Evolutionary conservation across 2,797 vertebrate species (phyloP).

Genomic region (Rhinoraja longicauda): DNA sequence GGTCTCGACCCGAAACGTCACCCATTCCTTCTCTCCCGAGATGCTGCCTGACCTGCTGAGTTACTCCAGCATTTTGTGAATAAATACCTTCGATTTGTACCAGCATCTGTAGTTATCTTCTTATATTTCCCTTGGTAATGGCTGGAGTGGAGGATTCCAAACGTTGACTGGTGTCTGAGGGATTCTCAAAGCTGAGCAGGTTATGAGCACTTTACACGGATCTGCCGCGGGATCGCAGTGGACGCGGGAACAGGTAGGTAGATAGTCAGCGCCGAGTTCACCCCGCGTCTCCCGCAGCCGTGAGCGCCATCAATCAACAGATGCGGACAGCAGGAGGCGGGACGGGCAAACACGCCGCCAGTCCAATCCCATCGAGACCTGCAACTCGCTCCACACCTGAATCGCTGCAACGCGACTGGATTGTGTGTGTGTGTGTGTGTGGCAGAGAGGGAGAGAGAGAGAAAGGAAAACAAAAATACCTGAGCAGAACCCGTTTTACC

Average conservation of each 20-base stretch:
- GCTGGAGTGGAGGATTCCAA: not conserved
- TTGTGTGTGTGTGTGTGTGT: not conserved
- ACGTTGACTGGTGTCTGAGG: not conserved
- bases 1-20: too few relatives aligned
- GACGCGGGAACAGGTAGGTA: not conserved
- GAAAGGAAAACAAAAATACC: not conserved
- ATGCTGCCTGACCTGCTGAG: too few relatives aligned
- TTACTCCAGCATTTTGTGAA: too few relatives aligned
- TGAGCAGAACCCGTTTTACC: not conserved
- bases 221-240: not conserved
- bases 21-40: too few relatives aligned
- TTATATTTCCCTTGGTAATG: too few relatives aligned
- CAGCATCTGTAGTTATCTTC: too few relatives aligned
- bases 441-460: not conserved
- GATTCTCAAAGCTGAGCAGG: not conserved
- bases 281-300: not conserved
- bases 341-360: not conserved
- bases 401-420: not conserved
- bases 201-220: not conserved
- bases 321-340: not conserved
- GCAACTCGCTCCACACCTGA: not conserved
- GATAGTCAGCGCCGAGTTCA: not conserved
- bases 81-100: too few relatives aligned
- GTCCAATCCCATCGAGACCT: slow-evolving; percentile 13
- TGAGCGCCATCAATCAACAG: slow-evolving; percentile 21